phyloP scores from a whole-genome alignment of 2,888 invertebrate genomes.

The Agrotis segetum region DNA sequence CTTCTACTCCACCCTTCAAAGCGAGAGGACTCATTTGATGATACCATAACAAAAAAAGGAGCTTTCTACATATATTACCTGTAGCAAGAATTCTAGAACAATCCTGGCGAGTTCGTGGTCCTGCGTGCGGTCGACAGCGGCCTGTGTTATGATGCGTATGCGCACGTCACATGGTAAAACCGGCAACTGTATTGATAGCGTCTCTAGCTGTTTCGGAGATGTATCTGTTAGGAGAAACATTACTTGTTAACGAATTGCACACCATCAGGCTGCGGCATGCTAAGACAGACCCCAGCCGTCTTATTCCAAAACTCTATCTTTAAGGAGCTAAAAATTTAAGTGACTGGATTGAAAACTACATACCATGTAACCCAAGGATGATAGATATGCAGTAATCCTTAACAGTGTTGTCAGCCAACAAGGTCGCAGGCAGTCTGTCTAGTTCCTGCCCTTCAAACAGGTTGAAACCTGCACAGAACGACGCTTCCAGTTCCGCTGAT shows the following conservation, averaged over 20 bases:
- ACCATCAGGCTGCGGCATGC: too few relatives aligned
- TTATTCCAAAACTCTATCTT: too few relatives aligned
- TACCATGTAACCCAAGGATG: slow-evolving; percentile 78
- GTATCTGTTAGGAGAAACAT: slow-evolving; percentile 63
- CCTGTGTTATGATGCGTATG: slow-evolving; percentile 72
- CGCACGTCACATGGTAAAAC: slow-evolving; percentile 70
- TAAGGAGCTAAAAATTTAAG: background rate
- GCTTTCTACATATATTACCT: slow-evolving; percentile 66
- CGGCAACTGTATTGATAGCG: slow-evolving; percentile 66
- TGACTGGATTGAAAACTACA: slow-evolving; percentile 10
- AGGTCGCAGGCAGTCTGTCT: slow-evolving; percentile 72
- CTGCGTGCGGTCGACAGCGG: slow-evolving; percentile 69
- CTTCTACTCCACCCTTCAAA: too few relatives aligned
- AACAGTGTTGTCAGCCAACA: slow-evolving; percentile 74
- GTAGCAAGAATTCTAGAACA: slow-evolving; percentile 79
- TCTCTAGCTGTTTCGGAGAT: slow-evolving; percentile 65
- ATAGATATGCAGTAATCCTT: slow-evolving; percentile 75
- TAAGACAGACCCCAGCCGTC: too few relatives aligned
- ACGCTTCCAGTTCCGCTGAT: slow-evolving; percentile 78
- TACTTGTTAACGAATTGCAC: too few relatives aligned
- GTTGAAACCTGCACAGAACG: slow-evolving; percentile 73
- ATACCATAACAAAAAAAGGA: too few relatives aligned
- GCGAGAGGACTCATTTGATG: too few relatives aligned
- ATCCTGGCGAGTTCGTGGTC: slow-evolving; percentile 77
- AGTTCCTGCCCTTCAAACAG: slow-evolving; percentile 69